Base-by-base conservation (phyloP, 35 echinoderm and acorn worm genomes). In the Apostichopus japonicus region DNA sequence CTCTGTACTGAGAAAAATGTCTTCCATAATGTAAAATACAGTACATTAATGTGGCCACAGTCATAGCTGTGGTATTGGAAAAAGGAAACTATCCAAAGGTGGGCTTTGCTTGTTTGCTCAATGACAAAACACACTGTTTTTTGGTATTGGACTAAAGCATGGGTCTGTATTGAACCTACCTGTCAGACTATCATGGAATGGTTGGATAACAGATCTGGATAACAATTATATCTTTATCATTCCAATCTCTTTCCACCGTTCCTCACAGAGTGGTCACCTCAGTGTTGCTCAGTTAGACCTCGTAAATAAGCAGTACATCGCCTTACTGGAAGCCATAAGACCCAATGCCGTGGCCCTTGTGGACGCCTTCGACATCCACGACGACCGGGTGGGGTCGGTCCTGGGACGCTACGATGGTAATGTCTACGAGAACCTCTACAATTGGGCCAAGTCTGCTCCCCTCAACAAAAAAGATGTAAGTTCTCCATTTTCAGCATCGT, bases 371-470 rank as follows among this genome's bases (percentile, higher is more conserved):
- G 97, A 99, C 84, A 72, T 99, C 76, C 91, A 92, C 78, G 97
- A 99, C 54, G 63, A 91, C 13, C 56, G 91, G 24, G 70, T 99
- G 71, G 54, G 61, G 11, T 99, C 97, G 65, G 93, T 96, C 51
- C 83, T 99, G 67, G 97, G 97, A 24, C 86, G 97, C 15, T 99
- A 99, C 70, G 97, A 99, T 86, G 97, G 97, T 25, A 98, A 99
- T 78, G 97, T 99, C 16, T 99, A 99, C 56, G 97, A 99, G 83
- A 94, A 94, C 72, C 76, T 96, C 33, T 99, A 99, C 93, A 92
- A 99, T 72, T 99, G 97, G 97, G 97, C 97, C 79, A 99, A 99
- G 86, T 72, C 78, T 16, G 80, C 93, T 7, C 97, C 97, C 0
- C 88, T 99, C 63, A 99, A 99, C 77, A 79, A 95, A 77, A 94